Conservation (phyloP, 2,113 vertebrate genomes). For the Oncorhynchus keta region DNA sequence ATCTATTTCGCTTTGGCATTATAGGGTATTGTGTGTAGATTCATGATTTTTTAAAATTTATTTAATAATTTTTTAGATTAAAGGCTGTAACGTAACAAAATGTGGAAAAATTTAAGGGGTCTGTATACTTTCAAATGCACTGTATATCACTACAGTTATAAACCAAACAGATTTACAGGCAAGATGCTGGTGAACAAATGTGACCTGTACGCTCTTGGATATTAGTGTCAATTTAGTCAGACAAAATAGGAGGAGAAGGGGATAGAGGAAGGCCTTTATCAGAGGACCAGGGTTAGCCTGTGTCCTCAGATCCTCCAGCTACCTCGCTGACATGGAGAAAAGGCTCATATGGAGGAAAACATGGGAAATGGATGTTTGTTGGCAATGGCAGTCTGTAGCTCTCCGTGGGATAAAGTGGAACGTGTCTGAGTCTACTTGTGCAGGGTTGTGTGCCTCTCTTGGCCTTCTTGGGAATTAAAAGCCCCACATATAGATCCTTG, state of each 20-base stretch:
- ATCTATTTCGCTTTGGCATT: no score
- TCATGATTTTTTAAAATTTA: no score
- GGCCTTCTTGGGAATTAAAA: conserved; percentile 26
- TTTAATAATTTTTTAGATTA: no score
- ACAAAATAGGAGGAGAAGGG: not conserved
- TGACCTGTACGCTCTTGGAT: conserved; percentile 24
- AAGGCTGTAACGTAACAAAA: no score
- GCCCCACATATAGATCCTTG: conserved; percentile 13
- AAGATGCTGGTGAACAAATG: not conserved
- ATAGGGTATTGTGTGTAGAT: no score
- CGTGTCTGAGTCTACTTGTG: conserved; percentile 47
- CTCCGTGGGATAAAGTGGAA: conserved; percentile 46
- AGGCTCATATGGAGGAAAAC: conserved; percentile 35
- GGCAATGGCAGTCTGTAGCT: conserved; percentile 20
- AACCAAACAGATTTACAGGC: no score
- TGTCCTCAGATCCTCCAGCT: conserved; percentile 30
- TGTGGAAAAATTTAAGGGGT: no score
- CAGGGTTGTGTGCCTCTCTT: conserved; percentile 35
- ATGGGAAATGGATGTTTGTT: conserved; percentile 48
- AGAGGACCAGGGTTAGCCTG: conserved; percentile 26
- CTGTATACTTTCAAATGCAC: no score
- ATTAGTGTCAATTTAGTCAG: not conserved
- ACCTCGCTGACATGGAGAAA: conserved; percentile 34
- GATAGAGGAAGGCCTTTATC: not conserved
- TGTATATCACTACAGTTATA: no score